Evolutionary conservation across 2,888 invertebrate genomes (phyloP), one percentile per base, ranked within the genome.

Genomic region (Nycteola revayana): DNA sequence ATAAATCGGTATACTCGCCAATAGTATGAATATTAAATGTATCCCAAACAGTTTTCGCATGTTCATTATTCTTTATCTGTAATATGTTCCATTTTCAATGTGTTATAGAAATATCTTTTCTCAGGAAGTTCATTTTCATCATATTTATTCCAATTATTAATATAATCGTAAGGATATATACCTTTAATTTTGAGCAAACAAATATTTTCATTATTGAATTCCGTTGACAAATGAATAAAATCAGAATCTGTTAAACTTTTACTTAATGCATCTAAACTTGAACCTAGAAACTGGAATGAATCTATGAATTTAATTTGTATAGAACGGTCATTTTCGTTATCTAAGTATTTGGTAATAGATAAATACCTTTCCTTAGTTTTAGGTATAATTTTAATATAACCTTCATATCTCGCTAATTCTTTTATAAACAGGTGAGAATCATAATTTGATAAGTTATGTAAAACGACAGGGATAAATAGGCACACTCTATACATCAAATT

Each of bases 1-100:
- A 65, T 10, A 59, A 29, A 28, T 65, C 55, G 2, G 42, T 45
- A 17, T 58, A 60, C 26, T 56, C 45, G 3, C 51, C 48, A 1
- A 61, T 11, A 3, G 37, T 38, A 10, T 34, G 25, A 9, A 55
- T 43, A 6, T 41, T 26, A 32, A 60, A 62, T 1, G 8, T 11
- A 2, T 27, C 1, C 56, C 56, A 62, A 0, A 62, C 40, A 0
- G 7, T 20, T 18, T 31, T 22, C 1, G 27, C 36, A 6, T 36
- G 30, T 7, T 0, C 6, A 7, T 36, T n/a, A 36, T 17, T 26
- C 30, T 2, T 18, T 23, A 24, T 30, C 31, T 20, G 18, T 28
- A 9, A 52, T 49, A 17, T 37, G 22, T 6, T 43, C 28, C 9
- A 17, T 17, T 9, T 18, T 36, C 7, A 53, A 26, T 5, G 9